A percentile compares a stretch with the other conserved stretches of the same genome.
Conservation (phyloP, 2,113 vertebrate species). For the Phainopepla nitens region DNA sequence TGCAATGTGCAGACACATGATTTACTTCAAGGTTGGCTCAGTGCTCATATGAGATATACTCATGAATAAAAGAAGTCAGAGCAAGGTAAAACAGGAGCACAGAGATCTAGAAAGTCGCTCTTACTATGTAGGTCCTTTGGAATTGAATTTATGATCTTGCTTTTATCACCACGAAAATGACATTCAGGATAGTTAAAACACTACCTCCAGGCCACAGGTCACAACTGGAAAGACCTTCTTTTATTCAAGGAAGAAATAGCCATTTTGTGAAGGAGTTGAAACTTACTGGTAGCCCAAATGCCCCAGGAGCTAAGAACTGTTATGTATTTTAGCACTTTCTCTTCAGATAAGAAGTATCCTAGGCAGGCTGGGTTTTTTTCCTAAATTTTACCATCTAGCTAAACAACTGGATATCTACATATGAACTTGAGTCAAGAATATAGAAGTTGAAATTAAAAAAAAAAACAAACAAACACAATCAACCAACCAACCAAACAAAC, state of each 20-base stretch:
- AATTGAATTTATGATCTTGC: not conserved
- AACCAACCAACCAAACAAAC: accelerated
- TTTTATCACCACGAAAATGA: not conserved
- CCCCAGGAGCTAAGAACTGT: not conserved
- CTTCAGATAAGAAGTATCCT: not conserved
- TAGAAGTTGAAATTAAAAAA: not conserved
- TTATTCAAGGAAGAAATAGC: not conserved
- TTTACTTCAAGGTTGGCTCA: not conserved
- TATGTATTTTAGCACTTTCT: not conserved
- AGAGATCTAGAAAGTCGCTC: not conserved
- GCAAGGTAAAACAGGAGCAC: not conserved
- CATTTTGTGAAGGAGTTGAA: not conserved
- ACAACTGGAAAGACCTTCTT: accelerated
- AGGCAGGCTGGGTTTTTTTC: not conserved
- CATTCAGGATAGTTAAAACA: not conserved
- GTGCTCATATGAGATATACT: not conserved
- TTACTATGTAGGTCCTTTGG: not conserved
- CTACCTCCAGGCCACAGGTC: not conserved
- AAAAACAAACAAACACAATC: no score
- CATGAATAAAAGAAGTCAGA: not conserved
- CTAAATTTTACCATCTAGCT: not conserved
- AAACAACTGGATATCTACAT: not conserved
- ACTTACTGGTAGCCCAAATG: not conserved
- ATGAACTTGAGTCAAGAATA: not conserved
- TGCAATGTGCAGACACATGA: not conserved